Base-by-base conservation (phyloP, 2,797 vertebrate genomes). In the Calcarius lapponicus region DNA sequence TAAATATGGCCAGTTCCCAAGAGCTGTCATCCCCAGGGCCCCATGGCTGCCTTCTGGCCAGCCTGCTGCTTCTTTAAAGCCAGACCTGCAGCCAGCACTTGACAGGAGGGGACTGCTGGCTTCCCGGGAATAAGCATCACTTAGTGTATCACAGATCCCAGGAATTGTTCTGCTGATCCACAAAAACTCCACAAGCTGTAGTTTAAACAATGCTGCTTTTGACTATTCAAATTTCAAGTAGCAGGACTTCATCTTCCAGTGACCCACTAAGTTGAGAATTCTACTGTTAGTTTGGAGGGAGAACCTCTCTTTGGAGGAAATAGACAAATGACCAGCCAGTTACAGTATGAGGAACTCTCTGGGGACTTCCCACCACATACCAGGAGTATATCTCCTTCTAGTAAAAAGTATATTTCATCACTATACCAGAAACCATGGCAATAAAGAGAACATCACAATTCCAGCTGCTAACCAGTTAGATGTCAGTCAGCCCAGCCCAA, bases 261-360 rank as follows among this genome's bases (percentile, higher is more conserved):
- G 69, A 72, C 79, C 29, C 28, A 56, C 26, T 58, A 58, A 86
- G 65, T 16, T 66, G 92, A 85, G 85, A 91, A 80, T 24, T 86
- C 57, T 80, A 45, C 36, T 86, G 13, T 91, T 95, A 93, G n/a
- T 91, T 95, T 61, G 43, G 83, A 66, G 86, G 76, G 69, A 95
- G 80, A 94, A 69, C 72, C 60, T 90, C 71, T 92, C 31, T 94
- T 61, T 92, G 90, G 86, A 90, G 53, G 24, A 64, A 80, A 48
- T 1, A 32, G 56, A 86, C 50, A 92, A 73, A 42, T 66, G 17
- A 57, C 54, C 48, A n/a, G 54, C 38, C 40, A 78, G 40, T 65
- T 78, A 72, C 2, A 66, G 64, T 7, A 90, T 0, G 0, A 86
- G 78, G 57, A 91, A 47, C 50, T 75, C 47, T 88, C 66, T 73